A percentile compares a stretch with the other conserved stretches of the same genome.
These are phyloP conservation scores for Vidua macroura DNA, from an alignment of 2,113 vertebrate species.

Conservation along the genomic window DNA sequence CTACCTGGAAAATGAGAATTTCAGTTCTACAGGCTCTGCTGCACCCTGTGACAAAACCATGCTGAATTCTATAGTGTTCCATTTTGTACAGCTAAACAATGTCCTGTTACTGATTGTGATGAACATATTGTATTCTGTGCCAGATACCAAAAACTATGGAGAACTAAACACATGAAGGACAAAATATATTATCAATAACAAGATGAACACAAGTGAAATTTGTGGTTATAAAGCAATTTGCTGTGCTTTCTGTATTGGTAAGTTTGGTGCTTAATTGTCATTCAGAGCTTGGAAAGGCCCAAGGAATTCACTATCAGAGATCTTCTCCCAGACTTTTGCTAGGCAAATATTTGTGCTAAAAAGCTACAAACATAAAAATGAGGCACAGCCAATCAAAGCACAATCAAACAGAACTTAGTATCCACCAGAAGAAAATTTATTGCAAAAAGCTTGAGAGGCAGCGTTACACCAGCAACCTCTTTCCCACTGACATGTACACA, in stretches of 20 bases:
- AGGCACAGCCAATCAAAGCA: not conserved
- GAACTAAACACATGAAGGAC: not conserved
- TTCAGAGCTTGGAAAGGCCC: not conserved
- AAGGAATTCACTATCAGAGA: not conserved
- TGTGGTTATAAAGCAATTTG: not conserved
- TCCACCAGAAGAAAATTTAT: not conserved
- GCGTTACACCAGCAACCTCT: not conserved
- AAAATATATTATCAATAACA: not conserved
- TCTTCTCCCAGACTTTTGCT: not conserved
- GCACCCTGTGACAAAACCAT: not conserved
- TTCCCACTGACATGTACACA: not conserved
- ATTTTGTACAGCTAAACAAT: not conserved
- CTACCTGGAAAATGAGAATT: not conserved
- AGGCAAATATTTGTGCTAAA: not conserved
- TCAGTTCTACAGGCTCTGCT: not conserved
- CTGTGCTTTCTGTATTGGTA: not conserved
- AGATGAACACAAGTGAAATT: not conserved
- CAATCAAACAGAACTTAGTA: not conserved
- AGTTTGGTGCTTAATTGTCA: not conserved
- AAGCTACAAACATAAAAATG: not conserved
- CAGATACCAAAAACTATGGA: not conserved
- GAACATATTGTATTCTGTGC: not conserved
- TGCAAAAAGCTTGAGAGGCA: not conserved
- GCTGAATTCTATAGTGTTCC: not conserved
- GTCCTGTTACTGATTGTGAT: fast-evolving